phyloP scores from a whole-genome alignment of 1,140 invertebrate species.

The Asbolus verrucosus region DNA sequence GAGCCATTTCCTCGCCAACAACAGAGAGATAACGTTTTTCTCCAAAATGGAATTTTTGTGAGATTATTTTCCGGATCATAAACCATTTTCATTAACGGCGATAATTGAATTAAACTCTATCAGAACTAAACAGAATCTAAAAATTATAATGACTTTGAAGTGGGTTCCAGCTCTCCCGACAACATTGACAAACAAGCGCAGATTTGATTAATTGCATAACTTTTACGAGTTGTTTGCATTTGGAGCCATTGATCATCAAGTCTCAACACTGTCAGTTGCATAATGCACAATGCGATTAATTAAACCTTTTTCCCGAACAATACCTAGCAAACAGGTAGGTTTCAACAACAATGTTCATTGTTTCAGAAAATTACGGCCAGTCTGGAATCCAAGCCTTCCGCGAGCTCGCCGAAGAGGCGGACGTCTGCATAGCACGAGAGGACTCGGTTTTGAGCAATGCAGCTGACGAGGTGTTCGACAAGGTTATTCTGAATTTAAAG shows the following conservation, averaged over 20 bases:
- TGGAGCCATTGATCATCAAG: slow-evolving; percentile 20
- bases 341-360: slow-evolving; percentile 21
- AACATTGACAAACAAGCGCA: slow-evolving; percentile 11
- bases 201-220: slow-evolving; percentile 28
- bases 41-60: slow-evolving; percentile 19
- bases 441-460: slow-evolving; percentile 76
- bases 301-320: slow-evolving; percentile 30
- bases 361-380: slow-evolving; percentile 83
- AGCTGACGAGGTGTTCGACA: slow-evolving; percentile 72
- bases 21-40: slow-evolving; percentile 32
- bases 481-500: slow-evolving; percentile 71
- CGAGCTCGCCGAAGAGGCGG: slow-evolving; percentile 73
- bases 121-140: background rate
- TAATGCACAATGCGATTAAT: slow-evolving; percentile 14
- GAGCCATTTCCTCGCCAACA: slow-evolving; percentile 18
- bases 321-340: slow-evolving; percentile 10
- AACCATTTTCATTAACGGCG: slow-evolving; percentile 24
- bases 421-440: slow-evolving; percentile 80
- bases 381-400: slow-evolving; percentile 84
- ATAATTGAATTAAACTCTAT: slow-evolving; percentile 30
- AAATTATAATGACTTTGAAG: background rate
- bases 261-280: slow-evolving; percentile 20
- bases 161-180: background rate
- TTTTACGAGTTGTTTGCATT: slow-evolving; percentile 20
- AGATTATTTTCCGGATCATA: slow-evolving; percentile 35